Conservation (phyloP, 2,888 invertebrate species). For the Torymus tubicola region DNA sequence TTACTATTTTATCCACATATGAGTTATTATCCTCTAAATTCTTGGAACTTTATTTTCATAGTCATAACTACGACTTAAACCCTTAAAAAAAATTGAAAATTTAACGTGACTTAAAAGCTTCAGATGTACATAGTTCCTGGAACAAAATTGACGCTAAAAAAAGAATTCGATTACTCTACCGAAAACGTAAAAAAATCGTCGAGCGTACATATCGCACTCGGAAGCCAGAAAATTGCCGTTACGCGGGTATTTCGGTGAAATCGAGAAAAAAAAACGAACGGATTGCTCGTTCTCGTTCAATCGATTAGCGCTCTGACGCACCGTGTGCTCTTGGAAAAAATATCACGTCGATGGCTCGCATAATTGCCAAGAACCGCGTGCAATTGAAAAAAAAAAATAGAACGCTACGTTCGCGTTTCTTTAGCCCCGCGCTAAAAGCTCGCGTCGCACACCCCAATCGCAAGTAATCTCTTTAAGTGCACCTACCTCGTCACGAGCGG, state of each 20-base stretch:
- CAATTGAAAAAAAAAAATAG: constrained; percentile 2
- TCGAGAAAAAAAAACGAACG: constrained; percentile 17
- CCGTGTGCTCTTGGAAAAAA: not conserved
- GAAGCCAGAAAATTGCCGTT: constrained; percentile 5
- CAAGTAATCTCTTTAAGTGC: constrained; percentile 68
- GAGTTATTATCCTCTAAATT: too few species aligned
- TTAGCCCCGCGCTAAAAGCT: constrained; percentile 39
- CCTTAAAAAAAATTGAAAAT: too few species aligned
- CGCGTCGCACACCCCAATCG: constrained; percentile 41
- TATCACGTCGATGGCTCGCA: constrained; percentile 32
- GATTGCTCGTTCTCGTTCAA: constrained; percentile 9
- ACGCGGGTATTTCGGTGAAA: not conserved
- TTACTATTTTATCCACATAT: too few species aligned
- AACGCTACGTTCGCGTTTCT: not conserved
- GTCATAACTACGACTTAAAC: too few species aligned
- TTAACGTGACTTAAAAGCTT: too few species aligned
- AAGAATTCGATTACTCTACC: too few species aligned
- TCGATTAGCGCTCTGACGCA: constrained; percentile 16
- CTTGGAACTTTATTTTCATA: too few species aligned
- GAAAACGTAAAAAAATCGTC: constrained; percentile 44
- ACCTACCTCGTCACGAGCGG: constrained; percentile 61
- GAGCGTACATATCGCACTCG: not conserved
- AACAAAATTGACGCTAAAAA: too few species aligned
- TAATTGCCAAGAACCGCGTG: constrained; percentile 12
- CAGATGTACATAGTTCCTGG: too few species aligned